Evolutionary conservation across 2,888 invertebrate genomes (phyloP), one percentile per base, ranked within the genome.

Genomic region (Agrochola litura): DNA sequence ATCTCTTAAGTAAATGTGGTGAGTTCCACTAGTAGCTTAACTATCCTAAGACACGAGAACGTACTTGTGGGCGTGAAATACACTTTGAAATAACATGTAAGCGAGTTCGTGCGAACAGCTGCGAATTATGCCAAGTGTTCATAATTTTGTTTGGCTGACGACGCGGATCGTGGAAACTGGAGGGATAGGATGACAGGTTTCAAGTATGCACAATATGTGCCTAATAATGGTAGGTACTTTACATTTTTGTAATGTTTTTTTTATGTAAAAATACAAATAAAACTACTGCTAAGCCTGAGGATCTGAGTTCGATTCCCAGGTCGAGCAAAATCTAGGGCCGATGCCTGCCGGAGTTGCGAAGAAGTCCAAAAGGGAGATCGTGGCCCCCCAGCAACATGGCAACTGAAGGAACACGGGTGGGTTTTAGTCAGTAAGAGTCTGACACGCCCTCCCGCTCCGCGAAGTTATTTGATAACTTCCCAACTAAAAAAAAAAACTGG

Each of bases 61-160:
- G 81, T 86, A 87, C 87, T 88, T 87, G 86, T 84, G 87, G 86
- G 86, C 84, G 81, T 87, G 83, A 89, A 89, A 88, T 88, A 87
- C 86, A 87, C 83, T 89, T 89, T 87, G 88, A 86, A 89, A 88
- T 89, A 89, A 89, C 89, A 90, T 88, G 89, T 88, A 87, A 85
- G 87, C 84, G 77, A 87, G 82, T 89, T 89, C 69, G 84, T 75
- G 76, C 86, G 77, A 89, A 88, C 91, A 91, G 90, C 89, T 92
- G 91, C 83, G 88, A 86, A 88, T 90, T 90, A 91, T 89, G 79
- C 83, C 85, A 84, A 87, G 86, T 85, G 82, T 83, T 87, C 88
- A 87, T 82, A 84, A 86, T 84, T 85, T 83, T 83, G 82, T 88
- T 81, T 77, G 67, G 73, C 73, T 81, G 86, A 77, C 73, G 82